Evolutionary conservation across 1,140 invertebrate genomes (phyloP), one percentile per base, ranked within the genome.

Genomic region (Caenorhabditis inopinata): DNA sequence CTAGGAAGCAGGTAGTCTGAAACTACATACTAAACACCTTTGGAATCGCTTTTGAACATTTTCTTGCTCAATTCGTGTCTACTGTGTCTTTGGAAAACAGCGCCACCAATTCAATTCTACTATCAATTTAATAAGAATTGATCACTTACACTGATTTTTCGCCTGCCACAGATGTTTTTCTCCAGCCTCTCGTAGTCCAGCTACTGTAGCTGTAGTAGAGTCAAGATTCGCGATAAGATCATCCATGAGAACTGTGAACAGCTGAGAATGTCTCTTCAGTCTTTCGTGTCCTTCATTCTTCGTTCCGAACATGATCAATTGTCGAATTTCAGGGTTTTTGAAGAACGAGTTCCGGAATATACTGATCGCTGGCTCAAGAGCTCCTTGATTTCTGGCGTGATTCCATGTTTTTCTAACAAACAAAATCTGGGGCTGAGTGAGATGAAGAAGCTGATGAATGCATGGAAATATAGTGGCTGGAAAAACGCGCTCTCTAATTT

Each of bases 281-380:
- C 79, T 48, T 27, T 81, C 79, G 32, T 81, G 79, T 12, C 79
- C 79, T n/a, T 75, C 76, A 42, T 81, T 81, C n/a, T 81, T 81
- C 6, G 79, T 58, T 51, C 79, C 79, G 47, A 53, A 48, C 79
- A 81, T 81, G 16, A 81, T 81, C 76, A 81, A 58, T 45, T 75
- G 45, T 14, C 79, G 21, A 38, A 81, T 76, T 42, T 81, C 79
- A 7, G 79, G 79, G 53, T 81, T 81, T 81, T 81, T 81, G 79
- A 81, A 81, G 38, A 81, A 77, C 16, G 79, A 81, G 29, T 81
- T 81, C 16, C 78, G 76, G 49, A 81, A 81, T 12, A 81, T 81
- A 49, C 49, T 81, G 6, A 81, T 76, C n/a, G 74, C 79, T n/a
- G 79, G 79, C 47, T 81, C 79, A 3, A 76, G 45, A 16, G 79